Evolutionary conservation across 2,888 invertebrate species (phyloP), one percentile per base, ranked within the genome.

Genomic region (Lottia scabra): DNA sequence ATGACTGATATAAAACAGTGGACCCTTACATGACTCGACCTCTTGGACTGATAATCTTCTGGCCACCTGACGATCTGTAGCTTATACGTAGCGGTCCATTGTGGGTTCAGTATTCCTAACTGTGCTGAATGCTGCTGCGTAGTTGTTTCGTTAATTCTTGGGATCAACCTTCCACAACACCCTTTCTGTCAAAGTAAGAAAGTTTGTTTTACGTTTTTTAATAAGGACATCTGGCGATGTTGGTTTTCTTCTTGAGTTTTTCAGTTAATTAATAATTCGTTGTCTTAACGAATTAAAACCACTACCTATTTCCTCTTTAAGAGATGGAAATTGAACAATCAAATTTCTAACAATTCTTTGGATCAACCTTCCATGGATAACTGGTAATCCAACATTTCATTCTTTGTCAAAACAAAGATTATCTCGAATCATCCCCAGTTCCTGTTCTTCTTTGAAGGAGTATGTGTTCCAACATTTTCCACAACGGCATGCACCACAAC

Each of bases 401-500:
- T 26, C 64, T 46, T 45, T n/a, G 19, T 72, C 72, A 63, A 64
- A 68, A 0, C 8, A 1, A 23, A 72, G 64, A 64, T 68, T 72
- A 23, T 46, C 46, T 26, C 48, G 45, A 26, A 72, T 68, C 44
- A 68, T 63, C 10, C 46, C 6, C 8, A 72, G 67, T 23, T 72
- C 72, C 26, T 72, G 72, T 19, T 67, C 68, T 44, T 72, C 72
- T 72, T 45, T 63, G 38, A 72, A 72, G 19, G 68, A 72, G 45
- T 68, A 68, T 38, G 67, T 72, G 44, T 72, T 71, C 5, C 67
- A 67, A 23, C 65, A 71, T 62, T 71, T 71, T n/a, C 71, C 65
- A 23, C 56, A 56, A 12, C 19, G 8, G 45, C 71, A 71, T 15
- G 44, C 63, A 5, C 71, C 67, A 63, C 71, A 71, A 2, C n/a